A percentile compares a stretch with the other conserved stretches of the same genome.
Conservation (phyloP, 2,888 invertebrate species). For the Spatulosminthurus flaviceps region DNA sequence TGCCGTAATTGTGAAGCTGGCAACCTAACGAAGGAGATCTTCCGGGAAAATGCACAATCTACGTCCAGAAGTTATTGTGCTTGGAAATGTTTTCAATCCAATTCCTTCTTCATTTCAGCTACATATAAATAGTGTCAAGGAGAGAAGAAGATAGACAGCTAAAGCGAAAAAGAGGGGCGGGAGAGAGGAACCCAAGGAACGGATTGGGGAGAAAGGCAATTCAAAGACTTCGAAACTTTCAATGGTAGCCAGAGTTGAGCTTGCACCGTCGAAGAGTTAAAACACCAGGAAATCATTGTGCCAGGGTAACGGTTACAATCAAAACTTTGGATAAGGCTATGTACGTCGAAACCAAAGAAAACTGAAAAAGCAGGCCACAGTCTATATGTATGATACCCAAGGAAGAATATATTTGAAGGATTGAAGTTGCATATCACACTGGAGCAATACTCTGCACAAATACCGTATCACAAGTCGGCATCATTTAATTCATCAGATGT, state of each 20-base stretch:
- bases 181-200: not conserved
- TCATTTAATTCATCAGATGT: constrained; percentile 18
- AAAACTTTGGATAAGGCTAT: constrained; percentile 4
- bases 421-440: not conserved
- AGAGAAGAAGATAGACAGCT: no score
- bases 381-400: not conserved
- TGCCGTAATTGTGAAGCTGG: not conserved
- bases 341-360: not conserved
- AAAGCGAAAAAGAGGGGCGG: no score
- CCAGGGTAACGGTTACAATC: constrained; percentile 1
- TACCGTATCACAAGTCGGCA: not conserved
- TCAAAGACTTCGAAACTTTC: not conserved
- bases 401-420: not conserved
- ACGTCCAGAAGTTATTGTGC: not conserved
- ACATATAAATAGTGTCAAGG: no score
- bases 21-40: not conserved
- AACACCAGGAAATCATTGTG: constrained; percentile 18
- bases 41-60: not conserved
- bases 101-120: not conserved
- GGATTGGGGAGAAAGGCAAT: not conserved
- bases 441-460: not conserved
- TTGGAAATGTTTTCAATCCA: not conserved
- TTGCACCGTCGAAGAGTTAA: not conserved
- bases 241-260: not conserved
- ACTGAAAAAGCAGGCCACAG: no score